phyloP scores from a whole-genome alignment of 2,888 invertebrate genomes.

The Tetragonula carbonaria region DNA sequence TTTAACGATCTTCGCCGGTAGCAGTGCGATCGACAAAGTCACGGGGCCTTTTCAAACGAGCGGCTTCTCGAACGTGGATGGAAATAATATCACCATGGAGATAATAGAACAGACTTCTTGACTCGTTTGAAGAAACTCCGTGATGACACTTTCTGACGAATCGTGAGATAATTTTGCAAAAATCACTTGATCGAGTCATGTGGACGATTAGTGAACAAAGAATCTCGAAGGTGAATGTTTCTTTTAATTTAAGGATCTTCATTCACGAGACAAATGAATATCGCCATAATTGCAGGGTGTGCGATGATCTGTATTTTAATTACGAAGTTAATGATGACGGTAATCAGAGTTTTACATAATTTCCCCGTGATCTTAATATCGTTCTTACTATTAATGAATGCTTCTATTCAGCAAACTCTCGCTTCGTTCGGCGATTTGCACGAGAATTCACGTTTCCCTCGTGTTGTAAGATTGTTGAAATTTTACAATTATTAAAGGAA shows the following conservation, averaged over 20 bases:
- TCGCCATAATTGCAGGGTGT: neutral
- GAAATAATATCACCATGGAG: neutral
- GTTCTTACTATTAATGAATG: neutral
- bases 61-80: neutral
- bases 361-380: neutral
- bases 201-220: neutral
- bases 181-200: neutral
- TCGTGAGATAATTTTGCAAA: neutral
- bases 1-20: no score
- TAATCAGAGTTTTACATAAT: conserved; percentile 2
- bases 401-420: neutral
- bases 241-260: neutral
- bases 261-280: neutral
- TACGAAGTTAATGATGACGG: neutral
- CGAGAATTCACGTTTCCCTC: neutral
- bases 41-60: neutral
- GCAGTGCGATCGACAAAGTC: neutral
- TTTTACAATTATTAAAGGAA: neutral
- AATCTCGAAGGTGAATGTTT: neutral
- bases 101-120: neutral
- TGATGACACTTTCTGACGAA: neutral
- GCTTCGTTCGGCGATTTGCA: neutral
- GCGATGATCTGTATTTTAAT: neutral
- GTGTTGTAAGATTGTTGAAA: neutral
- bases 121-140: neutral